Conservation (phyloP, 2,113 vertebrate genomes). For the Triplophysa siluroides region DNA sequence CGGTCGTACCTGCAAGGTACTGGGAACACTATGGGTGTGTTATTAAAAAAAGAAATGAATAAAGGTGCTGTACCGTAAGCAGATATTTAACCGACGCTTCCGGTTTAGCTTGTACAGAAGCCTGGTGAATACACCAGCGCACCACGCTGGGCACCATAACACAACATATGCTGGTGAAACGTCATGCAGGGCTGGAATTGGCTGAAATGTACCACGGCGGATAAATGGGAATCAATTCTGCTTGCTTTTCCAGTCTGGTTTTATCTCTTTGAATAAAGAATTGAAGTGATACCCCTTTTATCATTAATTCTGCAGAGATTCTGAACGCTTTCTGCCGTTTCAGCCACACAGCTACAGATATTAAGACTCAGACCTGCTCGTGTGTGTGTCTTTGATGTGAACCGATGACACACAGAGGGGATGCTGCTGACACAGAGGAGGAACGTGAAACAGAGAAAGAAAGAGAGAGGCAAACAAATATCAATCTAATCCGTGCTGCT, state of each 20-base stretch:
- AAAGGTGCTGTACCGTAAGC: no score
- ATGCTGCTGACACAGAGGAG: not conserved
- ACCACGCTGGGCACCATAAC: not conserved
- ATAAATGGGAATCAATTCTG: constrained; percentile 60
- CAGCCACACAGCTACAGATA: not conserved
- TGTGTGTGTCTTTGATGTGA: constrained; percentile 6
- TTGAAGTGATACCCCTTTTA: constrained; percentile 32
- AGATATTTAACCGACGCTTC: no score
- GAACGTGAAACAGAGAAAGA: not conserved
- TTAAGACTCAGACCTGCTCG: not conserved
- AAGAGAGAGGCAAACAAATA: not conserved
- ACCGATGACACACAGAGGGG: not conserved
- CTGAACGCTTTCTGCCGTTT: not conserved
- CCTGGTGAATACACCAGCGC: not conserved
- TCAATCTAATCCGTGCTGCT: not conserved
- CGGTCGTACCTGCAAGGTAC: no score
- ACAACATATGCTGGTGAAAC: not conserved
- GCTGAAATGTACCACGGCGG: constrained; percentile 1
- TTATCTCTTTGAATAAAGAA: constrained; percentile 56
- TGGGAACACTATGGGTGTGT: no score
- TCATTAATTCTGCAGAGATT: constrained; percentile 25
- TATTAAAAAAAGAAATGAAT: no score
- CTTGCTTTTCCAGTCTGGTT: constrained; percentile 50
- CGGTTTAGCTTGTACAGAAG: no score
- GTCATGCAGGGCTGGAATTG: constrained; percentile 37